Evolutionary conservation across 2,797 vertebrate species (phyloP), one percentile per base, ranked within the genome.

Genomic region (Kryptopterus vitreolus): DNA sequence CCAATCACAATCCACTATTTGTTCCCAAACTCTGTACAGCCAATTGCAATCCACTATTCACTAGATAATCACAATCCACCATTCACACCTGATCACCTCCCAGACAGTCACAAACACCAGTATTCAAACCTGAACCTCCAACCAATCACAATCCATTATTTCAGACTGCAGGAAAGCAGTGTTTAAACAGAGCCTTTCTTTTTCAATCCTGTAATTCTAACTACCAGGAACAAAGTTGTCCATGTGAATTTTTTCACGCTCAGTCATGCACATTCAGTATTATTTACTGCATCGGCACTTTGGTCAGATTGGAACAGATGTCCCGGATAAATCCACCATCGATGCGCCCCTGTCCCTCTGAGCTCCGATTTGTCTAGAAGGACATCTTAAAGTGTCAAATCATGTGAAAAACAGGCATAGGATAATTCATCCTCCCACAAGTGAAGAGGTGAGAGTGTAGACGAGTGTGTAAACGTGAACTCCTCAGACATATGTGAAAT

Each of bases 401-500:
- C 86, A 84, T 65, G 76, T 55, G 69, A 79, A 80, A 86, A 91
- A 89, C 78, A 88, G 65, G 81, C 79, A 29, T 74, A 77, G 84
- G 80, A 91, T 88, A 87, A 83, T 90, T 90, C 84, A 61, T 87
- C 79, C 72, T 86, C 82, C 84, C 80, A 79, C 81, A 87, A 90
- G 88, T 88, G 85, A 84, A 86, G 87, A 85, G 89, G 88, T 87
- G 86, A 87, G 88, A 85, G 86, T 83, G 88, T 88, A 79, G n/a
- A n/a, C n/a, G n/a, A n/a, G 88, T 43, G 38, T 43, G 38, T 43
- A 43, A 5, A 90, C 88, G 85, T 85, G 90, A 87, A 87, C 91
- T 87, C 69, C 26, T 87, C 85, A 92, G 92, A 92, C 92, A 95
- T 92, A 88, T 95, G 92, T 91, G 89, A 91, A 93, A 94, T 90